Evolutionary conservation across 64 coral and sea anemone genomes (phyloP).

Genomic region (Catalaphyllia jardinei): DNA sequence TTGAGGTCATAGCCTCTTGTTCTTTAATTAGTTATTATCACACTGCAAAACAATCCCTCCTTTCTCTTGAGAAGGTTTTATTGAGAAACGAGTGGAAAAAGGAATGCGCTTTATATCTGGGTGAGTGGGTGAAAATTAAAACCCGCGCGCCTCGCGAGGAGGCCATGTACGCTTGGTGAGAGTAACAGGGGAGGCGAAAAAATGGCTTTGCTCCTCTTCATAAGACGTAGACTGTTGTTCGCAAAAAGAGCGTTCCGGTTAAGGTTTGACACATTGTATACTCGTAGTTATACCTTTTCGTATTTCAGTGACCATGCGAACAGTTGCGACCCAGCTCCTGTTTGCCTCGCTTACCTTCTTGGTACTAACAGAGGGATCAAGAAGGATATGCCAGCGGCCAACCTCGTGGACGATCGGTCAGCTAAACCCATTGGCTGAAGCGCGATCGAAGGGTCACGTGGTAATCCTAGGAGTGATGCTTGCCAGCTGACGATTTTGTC

Average conservation of each 20-base stretch:
- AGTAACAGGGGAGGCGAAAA: too few relatives aligned
- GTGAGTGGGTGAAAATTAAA: neutral
- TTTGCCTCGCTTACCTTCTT: neutral
- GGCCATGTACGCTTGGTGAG: neutral
- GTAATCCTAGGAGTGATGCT: constrained; percentile 31
- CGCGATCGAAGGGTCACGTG: constrained; percentile 31
- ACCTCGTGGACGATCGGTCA: constrained; percentile 32
- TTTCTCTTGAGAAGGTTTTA: too few relatives aligned
- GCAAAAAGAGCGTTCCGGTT: too few relatives aligned
- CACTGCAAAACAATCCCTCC: too few relatives aligned
- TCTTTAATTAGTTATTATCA: neutral
- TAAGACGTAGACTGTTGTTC: too few relatives aligned
- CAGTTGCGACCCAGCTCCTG: neutral
- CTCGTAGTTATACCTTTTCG: too few relatives aligned
- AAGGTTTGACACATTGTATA: too few relatives aligned
- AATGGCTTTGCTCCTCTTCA: too few relatives aligned
- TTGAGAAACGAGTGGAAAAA: neutral
- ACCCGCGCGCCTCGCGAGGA: neutral
- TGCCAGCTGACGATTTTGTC: constrained; percentile 50
- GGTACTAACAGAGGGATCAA: neutral
- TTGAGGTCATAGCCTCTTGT: neutral
- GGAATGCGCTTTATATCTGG: neutral
- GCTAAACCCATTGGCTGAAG: constrained; percentile 52
- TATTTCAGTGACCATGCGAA: neutral
- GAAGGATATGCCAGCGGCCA: constrained; percentile 22